Conservation (phyloP, 2,113 vertebrate genomes). For the Cnemophilus loriae region DNA sequence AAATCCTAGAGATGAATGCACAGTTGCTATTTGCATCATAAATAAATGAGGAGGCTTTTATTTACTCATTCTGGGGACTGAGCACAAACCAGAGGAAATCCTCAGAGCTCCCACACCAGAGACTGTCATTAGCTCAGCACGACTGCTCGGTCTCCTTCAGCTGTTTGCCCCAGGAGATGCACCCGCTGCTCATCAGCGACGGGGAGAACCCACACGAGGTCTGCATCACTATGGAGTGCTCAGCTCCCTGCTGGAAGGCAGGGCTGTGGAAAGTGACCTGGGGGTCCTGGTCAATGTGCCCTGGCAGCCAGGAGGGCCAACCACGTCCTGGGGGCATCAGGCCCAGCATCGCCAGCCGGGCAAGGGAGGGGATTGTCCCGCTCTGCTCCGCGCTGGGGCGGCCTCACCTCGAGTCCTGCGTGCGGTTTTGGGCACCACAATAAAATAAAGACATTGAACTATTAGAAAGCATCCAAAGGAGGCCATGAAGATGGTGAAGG, state of each 20-base stretch:
- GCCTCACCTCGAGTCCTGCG: background rate
- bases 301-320: background rate
- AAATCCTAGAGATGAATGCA: constrained; percentile 71
- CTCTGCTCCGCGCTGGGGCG: accelerated
- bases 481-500: background rate
- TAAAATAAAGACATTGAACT: background rate
- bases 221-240: accelerated
- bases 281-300: background rate
- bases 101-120: background rate
- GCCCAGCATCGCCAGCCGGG: background rate
- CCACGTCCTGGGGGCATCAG: background rate
- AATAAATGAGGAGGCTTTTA: constrained; percentile 83
- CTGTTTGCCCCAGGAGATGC: background rate
- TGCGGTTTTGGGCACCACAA: background rate
- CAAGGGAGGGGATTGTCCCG: background rate
- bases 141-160: background rate
- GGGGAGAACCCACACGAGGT: background rate
- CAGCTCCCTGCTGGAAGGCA: background rate
- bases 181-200: background rate
- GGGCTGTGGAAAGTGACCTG: background rate
- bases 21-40: constrained; percentile 79
- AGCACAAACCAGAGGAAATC: background rate
- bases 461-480: background rate
- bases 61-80: constrained; percentile 67
- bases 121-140: background rate